phyloP scores from a whole-genome alignment of 2,888 invertebrate genomes.

The Apodemia hepburni region DNA sequence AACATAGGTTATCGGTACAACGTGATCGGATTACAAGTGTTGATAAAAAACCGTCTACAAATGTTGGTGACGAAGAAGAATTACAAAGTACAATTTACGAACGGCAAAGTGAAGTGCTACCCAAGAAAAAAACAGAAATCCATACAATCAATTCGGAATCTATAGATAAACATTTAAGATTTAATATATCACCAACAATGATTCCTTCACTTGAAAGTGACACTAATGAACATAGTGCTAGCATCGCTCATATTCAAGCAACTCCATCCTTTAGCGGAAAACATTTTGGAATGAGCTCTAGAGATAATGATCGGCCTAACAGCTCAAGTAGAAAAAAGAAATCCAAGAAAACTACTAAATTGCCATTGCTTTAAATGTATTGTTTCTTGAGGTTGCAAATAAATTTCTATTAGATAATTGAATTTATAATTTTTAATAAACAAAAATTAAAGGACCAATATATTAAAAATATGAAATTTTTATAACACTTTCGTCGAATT shows the following conservation, averaged over 20 bases:
- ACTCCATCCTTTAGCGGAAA: background rate
- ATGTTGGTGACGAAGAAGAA: conserved; percentile 40
- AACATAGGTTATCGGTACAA: conserved; percentile 33
- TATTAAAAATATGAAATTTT: too few relatives aligned
- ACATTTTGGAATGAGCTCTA: background rate
- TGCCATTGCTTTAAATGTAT: background rate
- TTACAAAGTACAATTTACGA: conserved; percentile 42
- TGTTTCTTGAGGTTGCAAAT: background rate
- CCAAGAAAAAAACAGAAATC: conserved; percentile 18
- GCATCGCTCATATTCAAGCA: background rate
- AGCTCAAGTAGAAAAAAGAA: conserved; percentile 7
- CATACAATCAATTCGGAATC: background rate
- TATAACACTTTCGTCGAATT: too few relatives aligned
- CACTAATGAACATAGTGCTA: conserved; percentile 28
- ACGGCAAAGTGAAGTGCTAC: conserved; percentile 14
- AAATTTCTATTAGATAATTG: background rate
- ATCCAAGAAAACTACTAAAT: conserved; percentile 13
- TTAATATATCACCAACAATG: conserved; percentile 45
- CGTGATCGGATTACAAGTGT: conserved; percentile 13
- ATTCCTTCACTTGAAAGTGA: conserved; percentile 37
- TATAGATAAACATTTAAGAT: conserved; percentile 46
- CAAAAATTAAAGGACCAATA: too few relatives aligned
- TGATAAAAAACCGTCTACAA: conserved; percentile 16
- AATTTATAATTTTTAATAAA: too few relatives aligned
- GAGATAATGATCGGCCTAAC: background rate